Evolutionary conservation across 2,113 vertebrate species (phyloP).

Genomic region (Oryzias melastigma): DNA sequence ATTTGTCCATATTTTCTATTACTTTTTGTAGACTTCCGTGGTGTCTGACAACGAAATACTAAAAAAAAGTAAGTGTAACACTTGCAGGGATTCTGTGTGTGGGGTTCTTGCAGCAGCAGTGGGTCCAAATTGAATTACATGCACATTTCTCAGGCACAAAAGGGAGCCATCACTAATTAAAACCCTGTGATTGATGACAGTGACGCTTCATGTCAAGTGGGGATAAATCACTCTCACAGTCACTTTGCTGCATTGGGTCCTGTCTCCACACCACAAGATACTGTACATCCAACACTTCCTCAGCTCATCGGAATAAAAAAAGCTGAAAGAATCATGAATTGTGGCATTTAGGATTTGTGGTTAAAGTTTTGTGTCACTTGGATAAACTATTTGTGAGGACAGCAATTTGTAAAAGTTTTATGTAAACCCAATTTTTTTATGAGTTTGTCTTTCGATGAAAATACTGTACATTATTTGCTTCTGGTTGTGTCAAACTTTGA

Average conservation of each 20-base stretch:
- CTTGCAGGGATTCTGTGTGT: constrained; percentile 65
- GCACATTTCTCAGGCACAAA: constrained; percentile 81
- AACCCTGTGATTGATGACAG: constrained; percentile 80
- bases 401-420: no score
- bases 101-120: constrained; percentile 61
- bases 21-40: background rate
- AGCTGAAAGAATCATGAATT: constrained; percentile 2
- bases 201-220: constrained; percentile 62
- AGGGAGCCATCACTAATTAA: constrained; percentile 80
- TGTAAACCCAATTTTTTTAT: constrained; percentile 13
- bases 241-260: constrained; percentile 75
- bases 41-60: constrained; percentile 10
- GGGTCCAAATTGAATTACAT: constrained; percentile 81
- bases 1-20: background rate
- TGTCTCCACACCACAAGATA: constrained; percentile 54
- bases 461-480: constrained; percentile 45
- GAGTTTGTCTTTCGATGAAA: constrained; percentile 37
- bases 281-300: constrained; percentile 68
- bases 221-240: constrained; percentile 71
- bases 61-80: constrained; percentile 41
- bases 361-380: no score
- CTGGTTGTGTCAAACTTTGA: constrained; percentile 46
- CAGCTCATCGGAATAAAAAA: constrained; percentile 33
- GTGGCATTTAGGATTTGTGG: no score
- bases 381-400: no score